Evolutionary conservation across 2,797 vertebrate species (phyloP).

Genomic region (Poeciliopsis infans): DNA sequence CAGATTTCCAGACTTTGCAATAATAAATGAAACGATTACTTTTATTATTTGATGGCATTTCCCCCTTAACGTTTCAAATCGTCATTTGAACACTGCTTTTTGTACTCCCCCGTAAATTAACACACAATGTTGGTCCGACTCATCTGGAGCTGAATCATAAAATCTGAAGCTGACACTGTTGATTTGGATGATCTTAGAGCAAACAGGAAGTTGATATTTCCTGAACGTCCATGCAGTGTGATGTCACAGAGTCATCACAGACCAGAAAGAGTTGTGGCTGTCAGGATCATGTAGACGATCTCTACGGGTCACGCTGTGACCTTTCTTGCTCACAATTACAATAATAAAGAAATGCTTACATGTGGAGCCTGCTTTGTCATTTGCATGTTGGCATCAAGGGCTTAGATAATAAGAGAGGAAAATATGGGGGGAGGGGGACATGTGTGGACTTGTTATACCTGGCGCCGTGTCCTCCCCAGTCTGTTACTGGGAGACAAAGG

Average conservation of each 20-base stretch:
- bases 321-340: neutral
- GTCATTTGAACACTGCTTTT: neutral
- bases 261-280: conserved; percentile 50
- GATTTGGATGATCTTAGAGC: conserved; percentile 1
- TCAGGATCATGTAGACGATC: neutral
- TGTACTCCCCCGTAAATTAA: neutral
- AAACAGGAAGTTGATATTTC: conserved; percentile 51
- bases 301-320: neutral
- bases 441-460: conserved; percentile 58
- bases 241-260: conserved; percentile 52
- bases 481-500: conserved; percentile 10
- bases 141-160: conserved; percentile 9
- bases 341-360: conserved; percentile 19
- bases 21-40: neutral
- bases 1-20: neutral
- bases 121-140: neutral
- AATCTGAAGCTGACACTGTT: conserved; percentile 2
- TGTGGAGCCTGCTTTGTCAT: conserved; percentile 1
- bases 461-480: conserved; percentile 7
- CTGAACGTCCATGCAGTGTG: conserved; percentile 39
- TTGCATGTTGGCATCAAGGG: conserved; percentile 24
- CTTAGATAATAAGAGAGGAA: conserved; percentile 31
- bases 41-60: neutral
- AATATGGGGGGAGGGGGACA: conserved; percentile 8
- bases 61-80: neutral